Evolutionary conservation across 1,140 invertebrate genomes (phyloP).

Genomic region (Atta cephalotes): DNA sequence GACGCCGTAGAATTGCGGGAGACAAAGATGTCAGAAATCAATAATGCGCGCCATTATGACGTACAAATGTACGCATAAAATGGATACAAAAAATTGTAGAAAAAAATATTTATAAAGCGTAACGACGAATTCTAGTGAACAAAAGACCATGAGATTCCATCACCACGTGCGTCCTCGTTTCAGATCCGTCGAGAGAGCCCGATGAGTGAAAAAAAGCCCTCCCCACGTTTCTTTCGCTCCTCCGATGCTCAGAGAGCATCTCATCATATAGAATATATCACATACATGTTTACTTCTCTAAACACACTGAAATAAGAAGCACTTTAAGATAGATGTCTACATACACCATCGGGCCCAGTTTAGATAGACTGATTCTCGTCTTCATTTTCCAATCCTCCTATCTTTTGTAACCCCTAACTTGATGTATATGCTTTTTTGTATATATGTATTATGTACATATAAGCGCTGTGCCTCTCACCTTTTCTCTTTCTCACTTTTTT

Average conservation of each 20-base stretch:
- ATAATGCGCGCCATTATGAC: background rate
- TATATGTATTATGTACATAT: constrained; percentile 83
- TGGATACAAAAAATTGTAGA: constrained; percentile 13
- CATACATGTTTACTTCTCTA: constrained; percentile 86
- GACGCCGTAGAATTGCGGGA: constrained; percentile 47
- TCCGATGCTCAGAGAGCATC: constrained; percentile 79
- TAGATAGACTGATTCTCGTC: constrained; percentile 82
- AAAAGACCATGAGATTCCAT: constrained; percentile 67
- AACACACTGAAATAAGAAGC: constrained; percentile 87
- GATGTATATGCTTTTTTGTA: constrained; percentile 79
- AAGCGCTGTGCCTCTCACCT: constrained; percentile 76
- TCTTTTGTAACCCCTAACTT: constrained; percentile 81
- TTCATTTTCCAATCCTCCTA: constrained; percentile 62
- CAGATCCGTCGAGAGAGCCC: constrained; percentile 61
- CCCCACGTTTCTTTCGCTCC: constrained; percentile 58
- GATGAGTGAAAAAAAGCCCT: constrained; percentile 37
- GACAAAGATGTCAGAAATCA: constrained; percentile 30
- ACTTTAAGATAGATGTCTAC: constrained; percentile 87
- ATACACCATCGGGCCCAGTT: constrained; percentile 83
- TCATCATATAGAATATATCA: constrained; percentile 86
- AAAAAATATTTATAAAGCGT: constrained; percentile 26
- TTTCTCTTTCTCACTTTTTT: constrained; percentile 52
- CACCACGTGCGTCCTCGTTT: constrained; percentile 57
- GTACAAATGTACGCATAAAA: background rate
- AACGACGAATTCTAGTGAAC: constrained; percentile 72